Base-by-base conservation (phyloP, 2,797 vertebrate species). In the Odontamblyopus rebecca region DNA sequence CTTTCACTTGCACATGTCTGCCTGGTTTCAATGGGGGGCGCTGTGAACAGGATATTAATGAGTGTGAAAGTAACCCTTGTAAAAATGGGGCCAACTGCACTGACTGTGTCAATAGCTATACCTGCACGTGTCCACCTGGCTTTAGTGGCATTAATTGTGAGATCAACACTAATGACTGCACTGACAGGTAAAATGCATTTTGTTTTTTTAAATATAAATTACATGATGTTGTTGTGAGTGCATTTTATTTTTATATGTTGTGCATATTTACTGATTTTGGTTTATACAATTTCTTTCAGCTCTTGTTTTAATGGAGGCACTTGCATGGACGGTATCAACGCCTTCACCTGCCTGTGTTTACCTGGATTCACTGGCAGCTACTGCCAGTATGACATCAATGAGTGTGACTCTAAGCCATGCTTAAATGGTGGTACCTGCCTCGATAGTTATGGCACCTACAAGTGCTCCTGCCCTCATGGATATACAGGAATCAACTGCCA, bases 221-320 rank as follows among this genome's bases (percentile, higher is more conserved):
- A 27, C 11, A 26, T 54, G 1, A 5, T 7, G 7, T 8, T n/a
- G 51, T 53, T 18, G 19, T 5, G 1, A 53, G 16, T 19, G 16
- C 51, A 53, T 19, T 53, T 19, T 53, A 19, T 18, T 18, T 19
- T 7, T 53, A n/a, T 53, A n/a, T 53, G n/a, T 61, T n/a, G 41
- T 19, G 35, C 23, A 41, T 41, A 41, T 44, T 8, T 50, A 50
- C n/a, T 44, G 35, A 9, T 65, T 66, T 63, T 7, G 44, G 19
- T 13, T 53, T 63, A 2, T 64, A 74, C 2, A 56, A 56, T 26
- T 23, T 82, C 79, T 0, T 73, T 54, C 82, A 99, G 98, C 92
- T 99, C 98, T 73, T 99, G 98, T 85, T 98, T 99, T 85, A 99
- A 99, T 0, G 96, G 96, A 0, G 98, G 97, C 30, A 98, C 97